Evolutionary conservation across 2,113 vertebrate genomes (phyloP).

Genomic region (Ailurus styani): DNA sequence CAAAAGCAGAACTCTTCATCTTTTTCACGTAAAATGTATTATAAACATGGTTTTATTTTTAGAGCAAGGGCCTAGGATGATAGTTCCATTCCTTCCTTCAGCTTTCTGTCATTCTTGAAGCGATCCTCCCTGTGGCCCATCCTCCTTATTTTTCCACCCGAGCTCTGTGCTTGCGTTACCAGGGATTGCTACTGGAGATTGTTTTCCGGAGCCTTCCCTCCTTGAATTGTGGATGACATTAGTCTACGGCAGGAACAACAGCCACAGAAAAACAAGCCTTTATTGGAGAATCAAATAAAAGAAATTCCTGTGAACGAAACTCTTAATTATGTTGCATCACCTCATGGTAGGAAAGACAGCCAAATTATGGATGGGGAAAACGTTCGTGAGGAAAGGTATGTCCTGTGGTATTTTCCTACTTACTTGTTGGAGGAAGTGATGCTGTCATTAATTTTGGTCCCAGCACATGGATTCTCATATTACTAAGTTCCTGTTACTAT

Average conservation of each 20-base stretch:
- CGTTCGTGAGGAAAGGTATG: background rate
- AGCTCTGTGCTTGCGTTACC: background rate
- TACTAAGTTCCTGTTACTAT: background rate
- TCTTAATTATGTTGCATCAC: background rate
- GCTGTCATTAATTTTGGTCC: background rate
- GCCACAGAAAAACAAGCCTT: background rate
- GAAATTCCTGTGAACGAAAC: background rate
- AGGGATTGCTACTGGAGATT: background rate
- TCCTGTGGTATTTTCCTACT: background rate
- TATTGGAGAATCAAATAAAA: background rate
- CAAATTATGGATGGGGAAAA: background rate
- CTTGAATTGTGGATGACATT: background rate
- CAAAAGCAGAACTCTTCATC: background rate
- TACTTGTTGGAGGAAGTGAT: background rate
- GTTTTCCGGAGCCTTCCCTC: background rate
- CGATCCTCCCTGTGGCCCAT: background rate
- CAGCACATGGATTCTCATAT: background rate
- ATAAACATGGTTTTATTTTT: constrained; percentile 10
- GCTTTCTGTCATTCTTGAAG: background rate
- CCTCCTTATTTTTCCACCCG: background rate
- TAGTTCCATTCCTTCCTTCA: background rate
- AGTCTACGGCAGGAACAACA: background rate
- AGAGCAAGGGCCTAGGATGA: background rate
- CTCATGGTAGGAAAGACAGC: background rate
- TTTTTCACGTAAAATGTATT: constrained; percentile 7